Base-by-base conservation (phyloP, 2,797 vertebrate species). In the Enteromius viviparus region DNA sequence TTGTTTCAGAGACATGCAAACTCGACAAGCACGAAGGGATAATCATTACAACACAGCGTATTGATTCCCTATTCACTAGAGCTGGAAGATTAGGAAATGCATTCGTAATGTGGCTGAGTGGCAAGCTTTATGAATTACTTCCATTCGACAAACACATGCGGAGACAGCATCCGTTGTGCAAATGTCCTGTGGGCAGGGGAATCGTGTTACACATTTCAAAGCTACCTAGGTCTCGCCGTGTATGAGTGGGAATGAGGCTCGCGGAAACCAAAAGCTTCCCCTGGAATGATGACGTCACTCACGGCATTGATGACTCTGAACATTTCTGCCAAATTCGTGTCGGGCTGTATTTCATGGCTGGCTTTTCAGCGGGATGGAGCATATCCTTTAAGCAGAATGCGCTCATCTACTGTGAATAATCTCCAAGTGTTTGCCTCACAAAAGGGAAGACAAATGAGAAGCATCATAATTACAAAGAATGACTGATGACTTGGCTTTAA, bases 151-250 rank as follows among this genome's bases (percentile, higher is more conserved):
- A 85, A 81, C 69, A 74, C 65, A 88, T 26, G 79, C 76, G 45
- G 82, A 55, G 65, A 64, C 76, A 77, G 78, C 86, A 84, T 86
- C 77, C 78, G 78, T 87, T 84, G 85, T 85, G 87, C 62, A 87
- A 81, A 82, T 82, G 69, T 87, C 76, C 85, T 87, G 81, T 83
- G 71, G 86, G 85, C 78, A 64, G 74, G 51, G 65, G 51, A 88
- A 81, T 85, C 81, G 55, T 55, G 69, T 85, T 88, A 85, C 82
- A 85, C 86, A 85, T 83, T 88, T 84, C 82, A 88, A 80, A 86
- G 76, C 78, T 69, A 66, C 77, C 45, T 26, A 2, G 76, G 49
- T 83, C 78, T 86, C 53, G 29, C 37, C 78, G 37, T 76, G 51
- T 40, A 42, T 14, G 55, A 53, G 78, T 42, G 15, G 49, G 40